Percentiles rank a stretch among this genome's conserved stretches.
Conservation (phyloP, 2,797 vertebrate species). For the Mus caroli region DNA sequence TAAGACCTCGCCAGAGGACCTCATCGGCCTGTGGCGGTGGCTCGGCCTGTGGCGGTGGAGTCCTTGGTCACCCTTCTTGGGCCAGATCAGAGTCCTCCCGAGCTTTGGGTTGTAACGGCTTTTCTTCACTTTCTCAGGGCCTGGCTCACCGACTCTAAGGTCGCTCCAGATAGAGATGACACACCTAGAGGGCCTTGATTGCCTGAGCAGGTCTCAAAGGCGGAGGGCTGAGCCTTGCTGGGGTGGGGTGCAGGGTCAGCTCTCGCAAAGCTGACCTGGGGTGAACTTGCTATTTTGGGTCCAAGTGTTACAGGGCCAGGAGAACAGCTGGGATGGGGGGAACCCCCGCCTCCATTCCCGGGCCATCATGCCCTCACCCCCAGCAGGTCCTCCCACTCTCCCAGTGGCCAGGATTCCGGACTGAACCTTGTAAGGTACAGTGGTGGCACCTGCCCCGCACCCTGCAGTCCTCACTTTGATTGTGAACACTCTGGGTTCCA, state of each 20-base stretch:
- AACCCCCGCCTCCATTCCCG: constrained; percentile 22
- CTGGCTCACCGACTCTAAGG: neutral
- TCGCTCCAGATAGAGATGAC: neutral
- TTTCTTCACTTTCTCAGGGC: neutral
- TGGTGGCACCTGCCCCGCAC: neutral
- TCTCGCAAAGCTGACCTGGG: neutral
- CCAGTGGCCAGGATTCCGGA: neutral
- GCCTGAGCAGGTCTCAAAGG: neutral
- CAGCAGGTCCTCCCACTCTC: neutral
- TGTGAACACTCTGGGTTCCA: neutral
- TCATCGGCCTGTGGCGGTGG: neutral
- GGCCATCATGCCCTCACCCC: neutral
- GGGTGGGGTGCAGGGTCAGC: neutral
- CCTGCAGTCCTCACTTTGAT: too few relatives aligned
- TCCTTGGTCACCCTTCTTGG: neutral
- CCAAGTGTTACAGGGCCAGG: neutral
- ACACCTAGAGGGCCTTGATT: neutral
- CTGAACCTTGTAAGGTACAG: constrained; percentile 58
- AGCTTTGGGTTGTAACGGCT: neutral
- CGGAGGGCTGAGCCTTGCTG: neutral
- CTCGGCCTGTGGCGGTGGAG: neutral
- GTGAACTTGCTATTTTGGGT: constrained; percentile 74
- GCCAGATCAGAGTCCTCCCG: neutral
- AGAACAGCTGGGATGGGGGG: constrained; percentile 62
- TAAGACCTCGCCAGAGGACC: neutral